phyloP scores from a whole-genome alignment of 92 coral and sea anemone species.

The Chrysogorgia sp. region DNA sequence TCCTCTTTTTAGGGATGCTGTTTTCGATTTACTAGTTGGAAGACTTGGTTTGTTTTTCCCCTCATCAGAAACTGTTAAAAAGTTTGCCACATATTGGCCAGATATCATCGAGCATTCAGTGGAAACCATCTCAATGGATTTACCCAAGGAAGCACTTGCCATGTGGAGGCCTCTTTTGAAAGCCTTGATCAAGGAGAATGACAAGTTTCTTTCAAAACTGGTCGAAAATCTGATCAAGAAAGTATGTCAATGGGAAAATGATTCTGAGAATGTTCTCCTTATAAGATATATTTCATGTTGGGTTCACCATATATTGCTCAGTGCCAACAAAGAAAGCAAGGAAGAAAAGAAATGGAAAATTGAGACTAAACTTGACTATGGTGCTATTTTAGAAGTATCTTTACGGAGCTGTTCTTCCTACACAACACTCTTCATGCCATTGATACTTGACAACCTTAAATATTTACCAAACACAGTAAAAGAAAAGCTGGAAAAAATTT shows the following conservation, averaged over 20 bases:
- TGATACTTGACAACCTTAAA: conserved; percentile 62
- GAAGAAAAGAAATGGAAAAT: conserved; percentile 22
- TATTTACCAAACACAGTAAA: conserved; percentile 36
- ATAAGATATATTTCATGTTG: conserved; percentile 41
- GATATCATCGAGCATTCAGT: neutral
- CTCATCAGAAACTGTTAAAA: conserved; percentile 37
- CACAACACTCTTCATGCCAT: conserved; percentile 35
- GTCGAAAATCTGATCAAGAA: conserved; percentile 48
- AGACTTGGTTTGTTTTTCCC: conserved; percentile 52
- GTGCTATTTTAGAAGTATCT: conserved; percentile 62
- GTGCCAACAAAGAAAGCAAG: conserved; percentile 1
- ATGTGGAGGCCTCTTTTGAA: conserved; percentile 76
- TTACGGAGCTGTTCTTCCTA: conserved; percentile 56
- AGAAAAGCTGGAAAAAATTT: conserved; percentile 51
- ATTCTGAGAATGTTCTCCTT: neutral
- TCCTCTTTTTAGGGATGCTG: conserved; percentile 17
- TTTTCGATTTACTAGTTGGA: conserved; percentile 5
- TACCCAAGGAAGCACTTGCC: conserved; percentile 56
- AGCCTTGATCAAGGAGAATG: conserved; percentile 64
- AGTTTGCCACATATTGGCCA: conserved; percentile 30
- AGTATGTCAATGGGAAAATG: neutral
- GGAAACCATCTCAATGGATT: neutral
- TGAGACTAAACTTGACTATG: conserved; percentile 40
- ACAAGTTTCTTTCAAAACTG: conserved; percentile 67
- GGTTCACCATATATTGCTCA: conserved; percentile 41